Evolutionary conservation across 2,797 vertebrate genomes (phyloP).

Genomic region (Rhinatrema bivittatum): DNA sequence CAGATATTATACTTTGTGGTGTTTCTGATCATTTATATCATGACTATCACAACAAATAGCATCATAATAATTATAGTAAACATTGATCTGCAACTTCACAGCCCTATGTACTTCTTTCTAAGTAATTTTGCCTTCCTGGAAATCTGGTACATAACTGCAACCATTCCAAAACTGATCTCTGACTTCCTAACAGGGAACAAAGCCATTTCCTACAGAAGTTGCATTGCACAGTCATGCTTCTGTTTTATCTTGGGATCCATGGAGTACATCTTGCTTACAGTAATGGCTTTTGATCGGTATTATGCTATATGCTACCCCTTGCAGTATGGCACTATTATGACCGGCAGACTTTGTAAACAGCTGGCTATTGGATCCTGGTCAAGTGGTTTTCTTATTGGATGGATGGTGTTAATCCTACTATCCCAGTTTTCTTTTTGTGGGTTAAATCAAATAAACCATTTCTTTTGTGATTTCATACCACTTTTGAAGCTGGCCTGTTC

Average conservation of each 20-base stretch:
- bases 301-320: constrained; percentile 6
- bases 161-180: constrained; percentile 1
- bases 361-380: constrained; percentile 1
- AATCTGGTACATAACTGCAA: constrained; percentile 4
- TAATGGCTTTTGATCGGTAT: constrained; percentile 11
- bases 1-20: constrained; percentile 5
- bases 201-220: neutral
- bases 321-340: constrained; percentile 3
- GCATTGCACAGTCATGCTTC: constrained; percentile 6
- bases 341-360: neutral
- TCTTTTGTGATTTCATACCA: constrained; percentile 28
- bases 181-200: constrained; percentile 2
- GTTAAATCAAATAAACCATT: constrained; percentile 23
- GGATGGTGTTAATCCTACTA: constrained; percentile 6
- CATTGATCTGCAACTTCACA: constrained; percentile 1
- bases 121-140: constrained; percentile 3
- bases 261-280: constrained; percentile 1
- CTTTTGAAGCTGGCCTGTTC: constrained; percentile 30
- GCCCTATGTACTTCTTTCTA: constrained; percentile 11
- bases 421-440: constrained; percentile 22
- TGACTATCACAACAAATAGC: constrained; percentile 10
- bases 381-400: constrained; percentile 6
- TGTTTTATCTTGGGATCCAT: constrained; percentile 1
- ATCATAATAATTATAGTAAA: constrained; percentile 10
- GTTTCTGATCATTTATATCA: constrained; percentile 3